These are phyloP conservation scores for Acyrthosiphon pisum DNA, from an alignment of 1,140 invertebrate genomes.

Conservation along the genomic window DNA sequence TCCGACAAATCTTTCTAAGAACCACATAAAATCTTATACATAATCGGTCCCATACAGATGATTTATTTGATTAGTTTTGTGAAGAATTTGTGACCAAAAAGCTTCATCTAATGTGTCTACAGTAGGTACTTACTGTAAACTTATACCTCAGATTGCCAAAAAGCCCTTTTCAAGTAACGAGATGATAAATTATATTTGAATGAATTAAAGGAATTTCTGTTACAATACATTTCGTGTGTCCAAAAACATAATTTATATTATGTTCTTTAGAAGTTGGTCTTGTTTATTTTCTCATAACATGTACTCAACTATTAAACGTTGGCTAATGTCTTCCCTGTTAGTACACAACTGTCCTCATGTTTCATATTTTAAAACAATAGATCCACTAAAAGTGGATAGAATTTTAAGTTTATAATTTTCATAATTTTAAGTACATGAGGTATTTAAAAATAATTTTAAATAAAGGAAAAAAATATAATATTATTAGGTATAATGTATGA, in stretches of 20 bases:
- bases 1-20: background rate
- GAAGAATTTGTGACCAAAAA: background rate
- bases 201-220: background rate
- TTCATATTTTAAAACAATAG: background rate
- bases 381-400: background rate
- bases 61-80: background rate
- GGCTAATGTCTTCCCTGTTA: background rate
- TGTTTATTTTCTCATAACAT: background rate
- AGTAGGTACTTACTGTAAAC: background rate
- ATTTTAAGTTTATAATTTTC: background rate
- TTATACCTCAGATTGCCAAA: background rate
- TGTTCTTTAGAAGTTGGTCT: background rate
- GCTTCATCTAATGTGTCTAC: background rate
- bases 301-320: background rate
- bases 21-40: background rate
- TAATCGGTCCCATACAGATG: background rate
- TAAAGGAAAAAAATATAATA: too few species aligned
- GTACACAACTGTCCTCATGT: background rate
- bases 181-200: background rate
- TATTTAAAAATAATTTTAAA: background rate
- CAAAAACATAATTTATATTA: constrained; percentile 15
- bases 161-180: background rate
- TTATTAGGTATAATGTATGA: background rate
- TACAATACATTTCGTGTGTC: background rate
- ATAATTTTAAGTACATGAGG: background rate